Evolutionary conservation across 2,113 vertebrate species (phyloP).

Genomic region (Barbus barbus): DNA sequence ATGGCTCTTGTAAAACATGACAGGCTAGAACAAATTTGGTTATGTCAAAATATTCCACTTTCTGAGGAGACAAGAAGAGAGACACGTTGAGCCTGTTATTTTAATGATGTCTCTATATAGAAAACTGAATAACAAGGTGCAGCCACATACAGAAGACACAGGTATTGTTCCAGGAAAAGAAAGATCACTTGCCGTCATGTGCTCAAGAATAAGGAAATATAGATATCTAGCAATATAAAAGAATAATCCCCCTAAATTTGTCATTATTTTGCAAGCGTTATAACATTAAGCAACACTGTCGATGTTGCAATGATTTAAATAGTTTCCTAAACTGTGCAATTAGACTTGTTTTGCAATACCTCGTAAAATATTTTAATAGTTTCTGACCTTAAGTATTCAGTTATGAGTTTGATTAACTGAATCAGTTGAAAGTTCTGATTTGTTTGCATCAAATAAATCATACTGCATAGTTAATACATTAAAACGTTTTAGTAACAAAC

Average conservation of each 20-base stretch:
- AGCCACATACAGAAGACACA: constrained; percentile 5
- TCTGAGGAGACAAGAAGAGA: constrained; percentile 6
- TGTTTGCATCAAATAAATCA: neutral
- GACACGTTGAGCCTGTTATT: constrained; percentile 8
- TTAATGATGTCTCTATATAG: constrained; percentile 21
- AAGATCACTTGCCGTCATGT: neutral
- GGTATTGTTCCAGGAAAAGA: neutral
- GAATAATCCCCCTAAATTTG: neutral
- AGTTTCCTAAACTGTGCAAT: neutral
- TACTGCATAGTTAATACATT: neutral
- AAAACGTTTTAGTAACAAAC: neutral
- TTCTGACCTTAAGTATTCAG: neutral
- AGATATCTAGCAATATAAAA: neutral
- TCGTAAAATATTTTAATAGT: neutral
- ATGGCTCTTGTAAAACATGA: constrained; percentile 78
- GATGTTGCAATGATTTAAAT: neutral
- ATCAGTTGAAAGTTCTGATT: neutral
- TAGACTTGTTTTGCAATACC: neutral
- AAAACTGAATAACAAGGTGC: constrained; percentile 28
- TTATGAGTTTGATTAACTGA: neutral
- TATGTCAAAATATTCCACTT: constrained; percentile 47
- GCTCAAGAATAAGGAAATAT: neutral
- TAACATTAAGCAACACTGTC: neutral
- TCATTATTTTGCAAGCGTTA: neutral
- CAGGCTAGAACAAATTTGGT: constrained; percentile 60